These are phyloP conservation scores for Nestor notabilis DNA, from an alignment of 2,113 vertebrate genomes.

Conservation along the genomic window DNA sequence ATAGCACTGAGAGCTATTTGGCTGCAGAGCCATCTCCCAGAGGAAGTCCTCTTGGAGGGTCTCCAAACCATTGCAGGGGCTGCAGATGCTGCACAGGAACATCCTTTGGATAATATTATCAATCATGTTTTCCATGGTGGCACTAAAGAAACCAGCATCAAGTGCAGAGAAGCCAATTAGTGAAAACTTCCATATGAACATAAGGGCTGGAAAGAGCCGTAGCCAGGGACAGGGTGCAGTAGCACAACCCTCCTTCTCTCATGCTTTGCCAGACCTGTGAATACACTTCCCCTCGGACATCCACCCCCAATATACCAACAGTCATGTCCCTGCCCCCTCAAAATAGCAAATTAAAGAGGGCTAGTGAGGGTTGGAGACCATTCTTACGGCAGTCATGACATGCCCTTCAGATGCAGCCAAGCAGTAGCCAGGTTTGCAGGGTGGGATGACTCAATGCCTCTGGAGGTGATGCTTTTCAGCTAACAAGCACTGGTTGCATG, in stretches of 20 bases:
- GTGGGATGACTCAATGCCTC: neutral
- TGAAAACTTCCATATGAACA: neutral
- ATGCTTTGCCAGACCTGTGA: neutral
- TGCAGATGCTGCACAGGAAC: neutral
- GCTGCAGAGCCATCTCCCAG: neutral
- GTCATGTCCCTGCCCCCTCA: neutral
- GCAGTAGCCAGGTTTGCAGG: neutral
- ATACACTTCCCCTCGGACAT: neutral
- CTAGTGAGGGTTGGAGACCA: neutral
- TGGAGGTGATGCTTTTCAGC: neutral
- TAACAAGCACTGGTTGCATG: neutral
- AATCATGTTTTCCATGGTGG: neutral
- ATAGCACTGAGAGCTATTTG: neutral
- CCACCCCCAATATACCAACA: neutral
- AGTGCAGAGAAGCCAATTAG: neutral
- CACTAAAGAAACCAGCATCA: neutral
- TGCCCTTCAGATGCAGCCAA: neutral
- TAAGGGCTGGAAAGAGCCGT: neutral
- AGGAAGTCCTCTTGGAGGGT: conserved; percentile 32
- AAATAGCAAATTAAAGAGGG: neutral
- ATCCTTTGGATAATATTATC: neutral
- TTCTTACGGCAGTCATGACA: neutral
- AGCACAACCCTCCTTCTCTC: neutral
- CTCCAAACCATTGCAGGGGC: neutral
- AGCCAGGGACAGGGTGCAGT: neutral